Conservation (phyloP, 2,113 vertebrate species). For the Empidonax traillii region DNA sequence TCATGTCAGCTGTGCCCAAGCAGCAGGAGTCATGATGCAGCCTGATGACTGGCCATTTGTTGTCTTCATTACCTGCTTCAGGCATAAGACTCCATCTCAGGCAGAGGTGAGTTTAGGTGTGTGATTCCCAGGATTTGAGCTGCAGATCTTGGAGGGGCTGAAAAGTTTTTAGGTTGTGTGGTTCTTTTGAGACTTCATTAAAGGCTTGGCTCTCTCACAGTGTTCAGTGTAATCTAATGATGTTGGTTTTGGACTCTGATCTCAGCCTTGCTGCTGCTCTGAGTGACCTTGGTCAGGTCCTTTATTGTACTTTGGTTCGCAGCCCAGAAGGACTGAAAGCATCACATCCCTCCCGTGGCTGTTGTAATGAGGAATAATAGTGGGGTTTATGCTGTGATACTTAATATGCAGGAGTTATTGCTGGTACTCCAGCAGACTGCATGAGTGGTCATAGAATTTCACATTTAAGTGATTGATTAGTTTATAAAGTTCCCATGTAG, state of each 20-base stretch:
- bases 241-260: neutral
- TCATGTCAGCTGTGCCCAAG: conserved; percentile 95
- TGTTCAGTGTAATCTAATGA: rapidly evolving
- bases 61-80: conserved; percentile 94
- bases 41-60: conserved; percentile 97
- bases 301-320: neutral
- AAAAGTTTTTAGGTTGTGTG: neutral
- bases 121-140: neutral
- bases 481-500: neutral
- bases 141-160: neutral
- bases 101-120: conserved; percentile 80
- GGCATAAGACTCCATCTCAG: conserved; percentile 89
- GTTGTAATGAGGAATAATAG: neutral
- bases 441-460: neutral
- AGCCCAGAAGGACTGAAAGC: neutral
- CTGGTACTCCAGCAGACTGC: neutral
- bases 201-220: neutral
- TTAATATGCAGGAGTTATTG: neutral
- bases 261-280: neutral
- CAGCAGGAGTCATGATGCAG: conserved; percentile 95
- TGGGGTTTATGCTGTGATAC: neutral
- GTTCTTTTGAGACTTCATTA: neutral
- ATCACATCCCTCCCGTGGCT: neutral
- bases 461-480: neutral
- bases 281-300: neutral